These are phyloP conservation scores for Cylindroiulus punctatus DNA, from an alignment of 2,888 invertebrate species.

Conservation along the genomic window DNA sequence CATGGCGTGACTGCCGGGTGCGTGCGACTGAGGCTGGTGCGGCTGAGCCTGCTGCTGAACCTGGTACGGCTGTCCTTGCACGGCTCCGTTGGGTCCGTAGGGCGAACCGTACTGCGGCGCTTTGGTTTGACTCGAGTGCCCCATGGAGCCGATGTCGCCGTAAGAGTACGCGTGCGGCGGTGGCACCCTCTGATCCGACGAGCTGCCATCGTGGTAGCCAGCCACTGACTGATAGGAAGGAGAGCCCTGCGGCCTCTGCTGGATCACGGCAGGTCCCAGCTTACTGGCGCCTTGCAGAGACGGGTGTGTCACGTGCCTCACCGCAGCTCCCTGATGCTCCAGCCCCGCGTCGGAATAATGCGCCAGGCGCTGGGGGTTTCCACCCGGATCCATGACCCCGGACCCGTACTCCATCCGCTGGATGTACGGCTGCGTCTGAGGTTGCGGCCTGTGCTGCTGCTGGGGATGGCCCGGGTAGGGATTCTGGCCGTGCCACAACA, in stretches of 20 bases:
- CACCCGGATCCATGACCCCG: neutral
- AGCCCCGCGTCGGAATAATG: constrained; percentile 35
- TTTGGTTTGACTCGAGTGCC: neutral
- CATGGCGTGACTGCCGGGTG: neutral
- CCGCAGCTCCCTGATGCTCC: neutral
- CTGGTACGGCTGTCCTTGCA: constrained; percentile 57
- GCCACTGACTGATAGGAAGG: constrained; percentile 31
- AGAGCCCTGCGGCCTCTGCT: constrained; percentile 17
- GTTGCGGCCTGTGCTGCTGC: constrained; percentile 60
- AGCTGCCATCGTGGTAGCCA: constrained; percentile 23
- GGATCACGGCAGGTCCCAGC: neutral
- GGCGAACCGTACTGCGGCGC: constrained; percentile 39
- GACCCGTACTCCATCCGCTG: constrained; percentile 30
- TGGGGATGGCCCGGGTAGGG: constrained; percentile 63
- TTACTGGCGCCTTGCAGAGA: neutral
- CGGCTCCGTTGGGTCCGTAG: constrained; percentile 57
- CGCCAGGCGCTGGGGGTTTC: neutral
- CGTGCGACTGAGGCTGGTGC: constrained; percentile 44
- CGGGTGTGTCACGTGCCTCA: neutral
- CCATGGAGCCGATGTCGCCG: neutral
- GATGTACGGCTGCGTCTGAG: constrained; percentile 52
- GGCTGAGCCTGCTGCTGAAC: constrained; percentile 43
- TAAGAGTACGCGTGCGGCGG: constrained; percentile 36
- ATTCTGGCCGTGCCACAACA: constrained; percentile 55
- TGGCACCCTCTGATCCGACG: neutral